Evolutionary conservation across 1,140 invertebrate genomes (phyloP).

Genomic region (Aphelenchoides fujianensis): DNA sequence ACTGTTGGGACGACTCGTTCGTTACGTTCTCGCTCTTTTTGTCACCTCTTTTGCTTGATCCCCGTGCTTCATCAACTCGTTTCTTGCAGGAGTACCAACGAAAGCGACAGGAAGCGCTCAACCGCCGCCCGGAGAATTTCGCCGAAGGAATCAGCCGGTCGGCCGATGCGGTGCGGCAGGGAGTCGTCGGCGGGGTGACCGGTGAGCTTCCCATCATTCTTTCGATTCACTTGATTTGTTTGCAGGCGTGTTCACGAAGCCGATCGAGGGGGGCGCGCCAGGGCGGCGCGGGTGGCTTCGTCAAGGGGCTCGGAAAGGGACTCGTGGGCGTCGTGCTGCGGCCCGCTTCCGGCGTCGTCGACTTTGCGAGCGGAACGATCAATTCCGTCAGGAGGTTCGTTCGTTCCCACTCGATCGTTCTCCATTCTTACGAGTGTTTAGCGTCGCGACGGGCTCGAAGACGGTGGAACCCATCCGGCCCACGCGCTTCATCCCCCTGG

Average conservation of each 20-base stretch:
- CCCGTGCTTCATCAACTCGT: too few relatives aligned
- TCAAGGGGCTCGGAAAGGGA: constrained; percentile 92
- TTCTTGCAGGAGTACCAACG: constrained; percentile 81
- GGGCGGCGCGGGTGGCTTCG: constrained; percentile 89
- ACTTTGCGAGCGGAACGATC: constrained; percentile 92
- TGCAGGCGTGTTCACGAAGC: constrained; percentile 81
- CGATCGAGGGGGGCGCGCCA: constrained; percentile 87
- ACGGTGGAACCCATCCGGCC: constrained; percentile 77
- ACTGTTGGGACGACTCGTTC: too few relatives aligned
- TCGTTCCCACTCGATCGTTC: too few relatives aligned
- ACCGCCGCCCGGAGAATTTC: constrained; percentile 79
- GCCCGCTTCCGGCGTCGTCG: constrained; percentile 89
- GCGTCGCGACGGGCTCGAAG: constrained; percentile 74
- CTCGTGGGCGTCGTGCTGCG: constrained; percentile 87
- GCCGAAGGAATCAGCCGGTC: constrained; percentile 86
- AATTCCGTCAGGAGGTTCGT: constrained; percentile 80
- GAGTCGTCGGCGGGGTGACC: constrained; percentile 56
- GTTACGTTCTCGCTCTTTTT: too few relatives aligned
- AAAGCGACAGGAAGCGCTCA: constrained; percentile 81
- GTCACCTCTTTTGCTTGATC: too few relatives aligned
- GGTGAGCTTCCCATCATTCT: constrained; percentile 20
- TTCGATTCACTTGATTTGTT: constrained; percentile 15
- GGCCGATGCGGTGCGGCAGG: constrained; percentile 90
- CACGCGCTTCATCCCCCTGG: constrained; percentile 78
- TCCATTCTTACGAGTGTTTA: constrained; percentile 64